Conservation (phyloP, 92 coral and sea anemone genomes). For the Epizoanthus rinbou region DNA sequence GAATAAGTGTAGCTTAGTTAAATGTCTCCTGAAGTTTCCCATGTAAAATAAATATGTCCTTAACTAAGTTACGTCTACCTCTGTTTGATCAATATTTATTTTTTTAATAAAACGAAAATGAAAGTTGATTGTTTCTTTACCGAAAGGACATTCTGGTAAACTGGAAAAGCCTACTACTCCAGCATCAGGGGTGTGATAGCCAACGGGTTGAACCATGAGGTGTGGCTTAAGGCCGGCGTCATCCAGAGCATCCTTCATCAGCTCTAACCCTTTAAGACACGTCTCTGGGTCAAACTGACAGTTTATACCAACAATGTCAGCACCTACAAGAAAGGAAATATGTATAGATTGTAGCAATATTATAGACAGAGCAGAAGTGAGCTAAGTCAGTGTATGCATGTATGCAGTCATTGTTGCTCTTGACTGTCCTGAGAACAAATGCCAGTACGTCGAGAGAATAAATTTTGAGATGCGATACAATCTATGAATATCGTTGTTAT, state of each 20-base stretch:
- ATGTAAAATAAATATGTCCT: too few relatives aligned
- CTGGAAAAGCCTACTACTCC: neutral
- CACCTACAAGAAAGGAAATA: conserved; percentile 40
- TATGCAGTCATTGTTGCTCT: too few relatives aligned
- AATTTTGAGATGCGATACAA: neutral
- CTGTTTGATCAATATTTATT: too few relatives aligned
- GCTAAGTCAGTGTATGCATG: too few relatives aligned
- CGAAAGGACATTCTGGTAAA: conserved; percentile 64
- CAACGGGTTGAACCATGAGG: conserved; percentile 62
- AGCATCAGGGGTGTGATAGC: conserved; percentile 63
- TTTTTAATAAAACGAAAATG: neutral
- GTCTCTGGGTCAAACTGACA: conserved; percentile 62
- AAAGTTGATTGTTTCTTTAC: conserved; percentile 17
- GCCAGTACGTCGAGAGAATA: neutral
- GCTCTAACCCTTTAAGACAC: conserved; percentile 45
- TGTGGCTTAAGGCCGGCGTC: conserved; percentile 66
- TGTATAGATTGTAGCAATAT: neutral
- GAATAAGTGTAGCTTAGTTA: too few relatives aligned
- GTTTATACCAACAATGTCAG: conserved; percentile 72
- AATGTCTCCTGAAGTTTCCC: too few relatives aligned
- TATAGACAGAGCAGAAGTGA: too few relatives aligned
- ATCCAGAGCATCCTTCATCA: conserved; percentile 71
- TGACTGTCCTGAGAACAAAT: too few relatives aligned
- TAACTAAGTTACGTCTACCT: too few relatives aligned
- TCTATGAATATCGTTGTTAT: neutral